Evolutionary conservation across 2,888 invertebrate species (phyloP), one percentile per base, ranked within the genome.

Genomic region (Punctoribates punctum): DNA sequence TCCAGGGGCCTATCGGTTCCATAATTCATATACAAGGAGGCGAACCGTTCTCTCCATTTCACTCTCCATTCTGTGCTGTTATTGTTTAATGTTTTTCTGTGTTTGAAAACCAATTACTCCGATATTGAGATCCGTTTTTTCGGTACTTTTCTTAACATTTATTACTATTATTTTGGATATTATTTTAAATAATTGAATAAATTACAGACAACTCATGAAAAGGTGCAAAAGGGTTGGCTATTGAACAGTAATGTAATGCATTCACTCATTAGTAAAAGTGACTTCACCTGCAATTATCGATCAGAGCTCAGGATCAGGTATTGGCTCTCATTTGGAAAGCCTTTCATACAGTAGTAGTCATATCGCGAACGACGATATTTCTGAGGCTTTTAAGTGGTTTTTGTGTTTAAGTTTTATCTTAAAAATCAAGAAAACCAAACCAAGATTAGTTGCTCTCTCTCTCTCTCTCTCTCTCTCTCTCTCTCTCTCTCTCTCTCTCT

Each of bases 401-500:
- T 34, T 34, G 34, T 34, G 34, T 34, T 34, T 34, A 34, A 34
- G 34, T 34, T 34, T 34, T 34, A 34, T 34, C 34, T 34, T 34
- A 34, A 34, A 34, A 34, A 34, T 34, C 34, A 34, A 34, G 34
- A 34, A 34, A 34, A 34, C 34, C 34, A 34, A 34, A 34, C 34
- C 34, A 8, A 34, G 34, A 34, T 34, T 34, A 34, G 34, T 3
- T 8, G 3, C 34, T 34, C 34, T 34, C 34, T 34, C 34, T 34
- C 34, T 34, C 34, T 34, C 34, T 60, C 60, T 60, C 60, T 60
- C 60, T 60, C 60, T 60, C 60, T 60, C 60, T 60, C 60, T 60
- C 60, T 60, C 60, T 60, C 60, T 60, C 60, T 60, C 60, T 60
- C 60, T 60, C 60, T 60, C 60, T 60, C 60, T 60, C 60, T 60